Conservation (phyloP, 1,140 invertebrate genomes). For the Ostrea edulis region DNA sequence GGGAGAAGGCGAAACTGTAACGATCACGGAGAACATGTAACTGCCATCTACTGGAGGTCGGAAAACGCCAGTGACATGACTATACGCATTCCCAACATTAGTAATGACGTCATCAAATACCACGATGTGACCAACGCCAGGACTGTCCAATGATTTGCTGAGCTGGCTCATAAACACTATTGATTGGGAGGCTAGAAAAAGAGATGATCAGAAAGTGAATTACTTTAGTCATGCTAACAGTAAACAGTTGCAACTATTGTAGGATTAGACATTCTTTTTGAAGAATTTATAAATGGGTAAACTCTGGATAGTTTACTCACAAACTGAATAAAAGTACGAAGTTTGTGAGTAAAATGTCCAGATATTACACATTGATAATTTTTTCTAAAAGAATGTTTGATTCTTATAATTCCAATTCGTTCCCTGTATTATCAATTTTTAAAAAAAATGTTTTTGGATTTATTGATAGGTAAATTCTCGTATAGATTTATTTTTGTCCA, state of each 20-base stretch:
- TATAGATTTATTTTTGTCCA: no score
- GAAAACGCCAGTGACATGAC: background rate
- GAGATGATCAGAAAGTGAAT: background rate
- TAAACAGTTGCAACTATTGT: background rate
- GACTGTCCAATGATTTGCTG: background rate
- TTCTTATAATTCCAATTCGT: no score
- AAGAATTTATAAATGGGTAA: no score
- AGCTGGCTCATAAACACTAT: slow-evolving; percentile 5
- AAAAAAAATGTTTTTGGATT: no score
- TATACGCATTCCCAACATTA: slow-evolving; percentile 15
- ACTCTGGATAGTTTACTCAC: no score
- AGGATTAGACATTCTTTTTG: no score
- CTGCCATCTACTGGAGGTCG: background rate
- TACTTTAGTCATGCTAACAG: no score
- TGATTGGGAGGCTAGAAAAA: background rate
- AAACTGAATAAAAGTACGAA: no score
- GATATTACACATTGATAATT: background rate
- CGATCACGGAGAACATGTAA: slow-evolving; percentile 14
- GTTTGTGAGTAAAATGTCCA: background rate
- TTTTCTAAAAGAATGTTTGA: no score
- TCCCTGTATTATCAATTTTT: no score
- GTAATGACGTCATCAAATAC: slow-evolving; percentile 11
- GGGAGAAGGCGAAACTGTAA: background rate
- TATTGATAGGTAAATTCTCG: no score
- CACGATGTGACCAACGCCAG: background rate